phyloP scores from a whole-genome alignment of 2,797 vertebrate genomes.

The Pseudochaenichthys georgianus region DNA sequence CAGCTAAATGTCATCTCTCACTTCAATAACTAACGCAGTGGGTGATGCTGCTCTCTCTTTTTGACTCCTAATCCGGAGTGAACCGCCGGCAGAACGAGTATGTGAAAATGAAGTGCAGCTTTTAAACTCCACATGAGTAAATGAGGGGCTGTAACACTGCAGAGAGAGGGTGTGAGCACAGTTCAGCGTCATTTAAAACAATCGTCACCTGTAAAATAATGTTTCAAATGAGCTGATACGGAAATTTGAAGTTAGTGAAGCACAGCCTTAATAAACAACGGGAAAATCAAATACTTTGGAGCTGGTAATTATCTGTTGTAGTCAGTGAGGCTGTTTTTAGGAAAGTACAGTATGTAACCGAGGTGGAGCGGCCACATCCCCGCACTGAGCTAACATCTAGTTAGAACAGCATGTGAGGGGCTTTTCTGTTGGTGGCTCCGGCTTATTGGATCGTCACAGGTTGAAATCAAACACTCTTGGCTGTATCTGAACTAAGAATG shows the following conservation, averaged over 20 bases:
- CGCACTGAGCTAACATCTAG: constrained; percentile 31
- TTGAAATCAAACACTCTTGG: constrained; percentile 24
- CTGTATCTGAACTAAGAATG: constrained; percentile 34
- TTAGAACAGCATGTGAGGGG: constrained; percentile 46
- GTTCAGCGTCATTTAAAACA: constrained; percentile 59
- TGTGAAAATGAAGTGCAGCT: constrained; percentile 70
- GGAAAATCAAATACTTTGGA: constrained; percentile 20
- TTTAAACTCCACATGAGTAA: constrained; percentile 62
- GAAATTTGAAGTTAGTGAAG: constrained; percentile 23
- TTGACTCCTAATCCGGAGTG: constrained; percentile 73
- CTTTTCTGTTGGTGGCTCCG: constrained; percentile 50
- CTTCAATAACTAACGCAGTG: constrained; percentile 80
- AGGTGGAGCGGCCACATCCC: constrained; percentile 61
- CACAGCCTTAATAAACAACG: background rate
- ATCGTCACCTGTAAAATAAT: constrained; percentile 28
- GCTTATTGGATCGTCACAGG: constrained; percentile 21
- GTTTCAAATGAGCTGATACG: constrained; percentile 36
- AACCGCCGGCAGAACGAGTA: constrained; percentile 58
- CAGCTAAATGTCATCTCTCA: constrained; percentile 84
- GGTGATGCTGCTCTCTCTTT: constrained; percentile 76
- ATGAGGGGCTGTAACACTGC: constrained; percentile 45
- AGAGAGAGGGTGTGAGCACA: constrained; percentile 22
- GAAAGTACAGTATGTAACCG: constrained; percentile 38
- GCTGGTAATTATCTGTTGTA: constrained; percentile 20
- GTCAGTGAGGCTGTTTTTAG: constrained; percentile 33